Evolutionary conservation across 2,113 vertebrate species (phyloP), one percentile per base, ranked within the genome.

Genomic region (Nibea coibor): DNA sequence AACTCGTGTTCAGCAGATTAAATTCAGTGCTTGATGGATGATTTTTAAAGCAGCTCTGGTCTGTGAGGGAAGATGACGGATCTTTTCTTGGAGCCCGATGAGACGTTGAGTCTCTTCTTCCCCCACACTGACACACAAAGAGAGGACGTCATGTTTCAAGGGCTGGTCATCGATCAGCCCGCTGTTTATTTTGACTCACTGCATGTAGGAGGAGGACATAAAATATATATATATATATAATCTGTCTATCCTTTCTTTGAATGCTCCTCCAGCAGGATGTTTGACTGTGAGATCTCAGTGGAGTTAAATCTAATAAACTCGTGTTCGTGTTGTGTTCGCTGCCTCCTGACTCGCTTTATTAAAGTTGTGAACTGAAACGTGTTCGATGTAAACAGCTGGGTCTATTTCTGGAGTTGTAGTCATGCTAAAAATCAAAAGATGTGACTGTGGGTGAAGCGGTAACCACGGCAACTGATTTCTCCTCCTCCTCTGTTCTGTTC

Each of bases 121-220:
- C 68, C 28, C 82, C 76, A 58, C 79, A 10, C 48, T 31, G 70
- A 84, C 81, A 78, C 84, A 84, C 61, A 81, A 35, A 72, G 22
- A 45, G 31, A 61, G 24, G 72, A 85, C 75, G 70, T 57, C 71
- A 63, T 50, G 78, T 75, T 57, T 54, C 24, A 48, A 8, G 67
- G 22, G 67, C 77, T 0, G 81, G 63, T 51, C 66, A 56, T 76
- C 50, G 47, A 85, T 75, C 74, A 15, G 57, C 63, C 12, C 10
- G 20, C 61, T 28, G 75, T 26, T 42, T 56, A 2, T 35, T 82
- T 74, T 83, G 85, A 87, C 77, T 87, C 85, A 78, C 43, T 42
- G 71, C 1, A 3, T 20, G 88, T 87, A 67, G 88, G 88, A 75
- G 76, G 84, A 77, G 47, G 63, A 71, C 0, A 45, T 35, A 35